Evolutionary conservation across 2,113 vertebrate species (phyloP), one percentile per base, ranked within the genome.

Genomic region (Chloroceryle aenea): DNA sequence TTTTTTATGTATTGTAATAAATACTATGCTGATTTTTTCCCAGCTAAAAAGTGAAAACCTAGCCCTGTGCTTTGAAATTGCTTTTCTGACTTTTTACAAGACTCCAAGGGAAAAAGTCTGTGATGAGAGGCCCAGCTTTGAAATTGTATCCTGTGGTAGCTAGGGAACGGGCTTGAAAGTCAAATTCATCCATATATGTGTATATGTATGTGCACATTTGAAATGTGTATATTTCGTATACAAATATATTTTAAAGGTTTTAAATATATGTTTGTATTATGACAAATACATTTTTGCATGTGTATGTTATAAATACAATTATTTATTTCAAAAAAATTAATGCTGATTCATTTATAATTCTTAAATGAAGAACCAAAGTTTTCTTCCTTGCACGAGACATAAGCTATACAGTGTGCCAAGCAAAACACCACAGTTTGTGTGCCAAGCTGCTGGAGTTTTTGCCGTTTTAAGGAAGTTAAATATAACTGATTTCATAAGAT

Each of bases 401-500:
- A 78, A 40, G 77, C 83, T 84, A 30, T 40, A 21, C 4, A 34
- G 7, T 6, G 26, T 85, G 90, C 88, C 92, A 96, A 93, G 73
- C 45, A 87, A 88, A 92, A 89, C 74, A 68, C 30, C 76, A 43
- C 61, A 43, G 17, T 64, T 85, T 86, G 29, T 53, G 22, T 94
- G 88, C 90, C 95, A 93, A 92, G 58, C 56, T 81, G 56, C 23
- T 78, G 73, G 47, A 77, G 69, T 26, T 90, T 77, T 71, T 78
- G 64, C 52, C 6, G 11, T 10, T 95, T 82, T 64, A 7, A 87
- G 79, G 73, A 84, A 94, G 89, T 89, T 93, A 96, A 87, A 94
- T 91, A 61, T 87, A 95, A 93, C 47, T 89, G 40, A 63, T 92
- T 96, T 90, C 68, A 53, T 86, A 95, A 94, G 93, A 85, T 90